Base-by-base conservation (phyloP, 1,140 invertebrate genomes). In the Cotesia vestalis region DNA sequence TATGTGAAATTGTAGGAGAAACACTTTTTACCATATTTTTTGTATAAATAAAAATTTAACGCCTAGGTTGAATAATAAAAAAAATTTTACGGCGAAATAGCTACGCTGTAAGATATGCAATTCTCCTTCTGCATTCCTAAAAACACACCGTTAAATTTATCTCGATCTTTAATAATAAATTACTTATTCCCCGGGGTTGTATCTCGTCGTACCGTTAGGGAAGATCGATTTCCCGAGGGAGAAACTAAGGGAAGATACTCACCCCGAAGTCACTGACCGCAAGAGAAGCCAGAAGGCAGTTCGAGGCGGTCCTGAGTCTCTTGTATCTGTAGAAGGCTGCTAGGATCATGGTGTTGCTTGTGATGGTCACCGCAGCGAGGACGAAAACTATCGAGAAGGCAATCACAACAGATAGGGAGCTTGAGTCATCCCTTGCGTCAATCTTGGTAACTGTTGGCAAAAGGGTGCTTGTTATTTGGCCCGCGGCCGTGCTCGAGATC, bases 211-310 rank as follows among this genome's bases (percentile, higher is more conserved):
- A 9, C 6, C 11, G 11, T 11, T 51, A 69, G 40, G 63, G 11
- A 46, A 12, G 61, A 66, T 51, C 46, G 62, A 66, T 59, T 55
- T 66, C n/a, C 62, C 61, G 51, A 34, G 17, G 3, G 53, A 9
- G 14, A 72, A 57, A 20, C 27, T 57, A 34, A 51, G n/a, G 46
- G 35, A 14, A 64, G 8, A 66, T 53, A 77, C 84, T 84, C 35
- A 94, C 90, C n/a, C 91, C 89, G 14, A 94, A 86, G 81, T 94
- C 93, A 4, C 91, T 91, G 36, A 92, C 86, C 0, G 93, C 92
- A 63, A 94, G 83, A 2, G 92, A 93, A 59, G 92, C 89, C n/a
- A 94, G 88, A 14, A 94, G 85, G 72, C 90, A 90, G 81, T 94
- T 94, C 66, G 91, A 92, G 0, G 91, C 91, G 11, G 90, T 91